Percentiles rank a stretch among this genome's conserved stretches.
Conservation (phyloP, 2,797 vertebrate genomes). For the Semaprochilodus insignis region DNA sequence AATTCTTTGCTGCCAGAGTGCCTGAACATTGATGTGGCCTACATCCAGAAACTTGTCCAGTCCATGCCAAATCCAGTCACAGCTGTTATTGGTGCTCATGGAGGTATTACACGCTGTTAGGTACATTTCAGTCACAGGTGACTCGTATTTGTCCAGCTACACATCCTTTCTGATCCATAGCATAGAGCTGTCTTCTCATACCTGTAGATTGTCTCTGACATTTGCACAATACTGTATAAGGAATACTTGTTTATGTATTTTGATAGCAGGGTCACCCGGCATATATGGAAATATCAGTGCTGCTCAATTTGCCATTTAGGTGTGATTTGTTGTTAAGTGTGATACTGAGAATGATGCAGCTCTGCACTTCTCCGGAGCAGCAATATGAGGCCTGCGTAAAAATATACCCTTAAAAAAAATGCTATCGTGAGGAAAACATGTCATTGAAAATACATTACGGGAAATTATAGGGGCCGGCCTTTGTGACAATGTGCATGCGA, state of each 20-base stretch:
- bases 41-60: too few species aligned
- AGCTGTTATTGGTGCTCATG: too few species aligned
- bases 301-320: too few species aligned
- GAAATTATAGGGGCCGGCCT: conserved; percentile 60
- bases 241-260: not conserved
- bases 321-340: conserved; percentile 12
- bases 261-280: not conserved
- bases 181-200: too few species aligned
- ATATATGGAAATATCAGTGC: not conserved
- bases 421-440: conserved; percentile 53
- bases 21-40: too few species aligned
- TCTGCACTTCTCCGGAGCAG: not conserved
- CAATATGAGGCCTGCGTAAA: conserved; percentile 26
- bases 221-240: not conserved
- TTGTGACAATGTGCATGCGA: conserved; percentile 28
- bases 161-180: too few species aligned
- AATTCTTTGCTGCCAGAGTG: too few species aligned
- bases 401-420: conserved; percentile 14
- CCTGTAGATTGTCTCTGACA: too few species aligned
- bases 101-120: too few species aligned
- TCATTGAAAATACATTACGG: conserved; percentile 53
- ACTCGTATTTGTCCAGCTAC: too few species aligned
- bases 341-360: conserved; percentile 9
- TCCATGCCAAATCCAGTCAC: too few species aligned
- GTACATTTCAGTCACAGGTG: too few species aligned